These are phyloP conservation scores for Taenaris catops DNA, from an alignment of 2,888 invertebrate species.

Conservation along the genomic window DNA sequence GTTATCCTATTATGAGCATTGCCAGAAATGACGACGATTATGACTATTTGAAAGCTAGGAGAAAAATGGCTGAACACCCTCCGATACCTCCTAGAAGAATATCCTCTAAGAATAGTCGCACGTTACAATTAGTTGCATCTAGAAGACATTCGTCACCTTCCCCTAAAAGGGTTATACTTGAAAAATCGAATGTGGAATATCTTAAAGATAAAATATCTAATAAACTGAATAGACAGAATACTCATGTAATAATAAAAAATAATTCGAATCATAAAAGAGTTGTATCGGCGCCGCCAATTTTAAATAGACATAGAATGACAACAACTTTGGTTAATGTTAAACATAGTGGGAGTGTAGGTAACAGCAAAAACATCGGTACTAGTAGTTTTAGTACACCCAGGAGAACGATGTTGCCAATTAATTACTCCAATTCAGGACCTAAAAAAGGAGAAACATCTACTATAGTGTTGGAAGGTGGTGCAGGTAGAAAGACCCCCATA, in stretches of 20 bases:
- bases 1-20: conserved; percentile 78
- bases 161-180: conserved; percentile 46
- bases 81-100: conserved; percentile 88
- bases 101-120: conserved; percentile 86
- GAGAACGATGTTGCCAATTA: conserved; percentile 60
- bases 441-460: conserved; percentile 47
- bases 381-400: conserved; percentile 70
- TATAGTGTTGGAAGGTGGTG: conserved; percentile 66
- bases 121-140: conserved; percentile 82
- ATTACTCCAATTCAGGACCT: conserved; percentile 50
- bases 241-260: conserved; percentile 52
- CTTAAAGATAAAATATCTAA: conserved; percentile 81
- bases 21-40: conserved; percentile 50
- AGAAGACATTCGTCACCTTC: conserved; percentile 59
- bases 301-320: conserved; percentile 51
- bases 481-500: conserved; percentile 69
- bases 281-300: conserved; percentile 61
- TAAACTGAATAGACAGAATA: conserved; percentile 75
- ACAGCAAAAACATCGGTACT: conserved; percentile 44
- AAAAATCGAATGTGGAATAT: conserved; percentile 78
- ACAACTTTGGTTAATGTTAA: conserved; percentile 29
- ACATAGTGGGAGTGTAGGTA: conserved; percentile 33
- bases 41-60: conserved; percentile 63
- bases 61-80: conserved; percentile 57
- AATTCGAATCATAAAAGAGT: conserved; percentile 35